A percentile compares a stretch with the other conserved stretches of the same genome.
Conservation (phyloP, 1,140 invertebrate species). For the Brachionus plicatilis region DNA sequence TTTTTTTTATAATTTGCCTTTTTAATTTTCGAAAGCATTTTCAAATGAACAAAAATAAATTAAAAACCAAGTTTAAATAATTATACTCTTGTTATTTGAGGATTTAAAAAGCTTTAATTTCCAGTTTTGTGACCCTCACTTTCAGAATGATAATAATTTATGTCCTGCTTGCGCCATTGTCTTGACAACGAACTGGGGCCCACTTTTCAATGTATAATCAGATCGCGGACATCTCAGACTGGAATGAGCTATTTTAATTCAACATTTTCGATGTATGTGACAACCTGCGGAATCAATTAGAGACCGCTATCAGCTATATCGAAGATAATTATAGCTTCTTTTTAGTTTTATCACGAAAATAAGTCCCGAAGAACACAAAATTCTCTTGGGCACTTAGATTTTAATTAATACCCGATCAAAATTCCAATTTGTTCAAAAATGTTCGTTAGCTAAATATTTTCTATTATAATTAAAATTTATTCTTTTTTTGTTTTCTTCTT, state of each 20-base stretch:
- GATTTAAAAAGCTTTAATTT: neutral
- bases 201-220: neutral
- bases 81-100: neutral
- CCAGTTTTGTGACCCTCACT: neutral
- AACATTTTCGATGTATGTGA: neutral
- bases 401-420: neutral
- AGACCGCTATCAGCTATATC: neutral
- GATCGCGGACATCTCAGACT: neutral
- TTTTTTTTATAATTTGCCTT: neutral
- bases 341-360: neutral
- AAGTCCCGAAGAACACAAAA: neutral
- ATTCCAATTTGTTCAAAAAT: neutral
- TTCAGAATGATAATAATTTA: neutral
- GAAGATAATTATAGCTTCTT: neutral
- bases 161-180: neutral
- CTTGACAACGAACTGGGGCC: neutral
- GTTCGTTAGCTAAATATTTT: slow-evolving; percentile 23
- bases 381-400: neutral
- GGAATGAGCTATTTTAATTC: neutral
- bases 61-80: neutral
- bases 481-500: neutral
- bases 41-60: neutral
- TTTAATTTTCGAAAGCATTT: neutral
- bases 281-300: neutral
- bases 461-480: neutral